Conservation (phyloP, 2,113 vertebrate genomes). For the Larimichthys crocea region DNA sequence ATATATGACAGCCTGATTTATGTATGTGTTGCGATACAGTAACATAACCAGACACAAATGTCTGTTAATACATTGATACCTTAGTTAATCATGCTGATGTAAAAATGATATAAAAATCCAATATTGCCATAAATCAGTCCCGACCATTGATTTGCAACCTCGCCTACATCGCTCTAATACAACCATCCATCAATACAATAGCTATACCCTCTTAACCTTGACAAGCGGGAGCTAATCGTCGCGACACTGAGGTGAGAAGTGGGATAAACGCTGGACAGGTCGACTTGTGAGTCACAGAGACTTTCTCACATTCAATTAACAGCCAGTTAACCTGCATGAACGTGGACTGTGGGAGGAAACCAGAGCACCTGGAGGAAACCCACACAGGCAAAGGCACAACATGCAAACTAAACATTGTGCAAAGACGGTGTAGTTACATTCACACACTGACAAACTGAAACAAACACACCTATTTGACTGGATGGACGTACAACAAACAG, state of each 20-base stretch:
- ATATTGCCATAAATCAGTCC: neutral
- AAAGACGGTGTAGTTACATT: neutral
- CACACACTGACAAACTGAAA: neutral
- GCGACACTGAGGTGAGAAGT: neutral
- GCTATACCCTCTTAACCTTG: neutral
- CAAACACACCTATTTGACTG: neutral
- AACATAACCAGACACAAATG: neutral
- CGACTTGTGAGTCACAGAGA: neutral
- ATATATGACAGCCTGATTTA: neutral
- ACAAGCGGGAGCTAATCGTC: neutral
- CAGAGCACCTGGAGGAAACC: neutral
- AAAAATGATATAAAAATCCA: neutral
- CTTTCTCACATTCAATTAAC: neutral
- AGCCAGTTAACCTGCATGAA: neutral
- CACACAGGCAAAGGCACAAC: neutral
- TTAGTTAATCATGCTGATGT: neutral
- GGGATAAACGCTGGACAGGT: neutral
- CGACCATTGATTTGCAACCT: neutral
- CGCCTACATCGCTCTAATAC: neutral
- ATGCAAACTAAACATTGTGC: neutral
- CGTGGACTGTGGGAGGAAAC: neutral
- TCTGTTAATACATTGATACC: too few species aligned
- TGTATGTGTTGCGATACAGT: neutral
- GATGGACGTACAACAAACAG: slow-evolving; percentile 16
- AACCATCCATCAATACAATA: neutral